Evolutionary conservation across 2,888 invertebrate genomes (phyloP).

Genomic region (Glaucopsyche alexis): DNA sequence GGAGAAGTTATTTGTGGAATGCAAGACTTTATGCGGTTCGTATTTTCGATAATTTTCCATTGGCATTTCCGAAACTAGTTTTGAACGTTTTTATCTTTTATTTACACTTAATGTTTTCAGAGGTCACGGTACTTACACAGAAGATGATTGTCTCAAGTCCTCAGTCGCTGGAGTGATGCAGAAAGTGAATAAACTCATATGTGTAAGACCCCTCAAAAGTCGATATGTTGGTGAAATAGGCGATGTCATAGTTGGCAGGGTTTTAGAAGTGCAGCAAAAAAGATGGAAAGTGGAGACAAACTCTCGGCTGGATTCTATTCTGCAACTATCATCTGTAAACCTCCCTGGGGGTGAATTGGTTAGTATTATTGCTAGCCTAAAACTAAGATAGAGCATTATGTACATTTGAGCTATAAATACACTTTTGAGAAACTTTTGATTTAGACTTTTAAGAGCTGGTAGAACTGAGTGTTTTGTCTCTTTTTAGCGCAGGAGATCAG

Average conservation of each 20-base stretch:
- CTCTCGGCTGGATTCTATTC: slow-evolving; percentile 91
- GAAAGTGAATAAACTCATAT: slow-evolving; percentile 96
- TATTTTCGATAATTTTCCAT: background rate
- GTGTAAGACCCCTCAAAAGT: slow-evolving; percentile 93
- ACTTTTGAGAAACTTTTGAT: too few species aligned
- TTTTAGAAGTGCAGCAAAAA: slow-evolving; percentile 95
- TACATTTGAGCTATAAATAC: too few species aligned
- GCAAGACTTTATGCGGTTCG: slow-evolving; percentile 90
- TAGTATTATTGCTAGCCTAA: slow-evolving; percentile 43
- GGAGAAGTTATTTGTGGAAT: slow-evolving; percentile 93
- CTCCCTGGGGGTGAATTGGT: slow-evolving; percentile 98
- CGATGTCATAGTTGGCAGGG: slow-evolving; percentile 96
- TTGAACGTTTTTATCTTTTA: background rate
- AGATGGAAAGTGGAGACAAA: slow-evolving; percentile 98
- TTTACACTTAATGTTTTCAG: slow-evolving; percentile 67
- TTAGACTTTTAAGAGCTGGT: background rate
- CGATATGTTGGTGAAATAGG: slow-evolving; percentile 97
- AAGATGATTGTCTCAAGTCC: slow-evolving; percentile 90
- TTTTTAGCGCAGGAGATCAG: slow-evolving; percentile 88
- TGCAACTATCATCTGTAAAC: slow-evolving; percentile 95
- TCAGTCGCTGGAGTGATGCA: slow-evolving; percentile 97
- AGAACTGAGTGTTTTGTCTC: background rate
- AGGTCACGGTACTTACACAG: slow-evolving; percentile 97
- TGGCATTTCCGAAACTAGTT: background rate
- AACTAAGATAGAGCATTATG: background rate